Base-by-base conservation (phyloP, 2,797 vertebrate species). In the Esox lucius region DNA sequence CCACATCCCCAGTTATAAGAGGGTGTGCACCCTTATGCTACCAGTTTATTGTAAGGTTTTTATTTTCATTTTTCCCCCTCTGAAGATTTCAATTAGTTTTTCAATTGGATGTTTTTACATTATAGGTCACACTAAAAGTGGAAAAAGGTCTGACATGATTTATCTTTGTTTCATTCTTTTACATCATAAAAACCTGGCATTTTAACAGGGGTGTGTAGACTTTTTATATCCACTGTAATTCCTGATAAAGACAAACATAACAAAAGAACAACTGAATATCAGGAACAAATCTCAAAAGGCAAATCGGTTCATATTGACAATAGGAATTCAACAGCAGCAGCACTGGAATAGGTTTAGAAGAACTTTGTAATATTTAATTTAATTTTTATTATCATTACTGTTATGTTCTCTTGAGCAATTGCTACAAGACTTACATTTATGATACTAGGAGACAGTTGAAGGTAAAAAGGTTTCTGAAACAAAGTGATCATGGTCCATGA, bases 381-480 rank as follows among this genome's bases (percentile, higher is more conserved):
- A 75, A 22, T 75, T 77, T 39, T 94, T 93, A 95, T 93, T 93
- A 28, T 56, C 12, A 31, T 82, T 84, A 95, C 92, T 93, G 28
- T 39, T 11, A 22, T 66, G 49, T 42, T 28, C 12, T 66, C 28
- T 73, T 49, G 46, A 53, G 62, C 42, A 66, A 66, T 26, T 28
- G 42, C 26, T 51, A 66, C 94, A 95, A 93, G 92, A 95, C 94
- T 95, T 93, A 95, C 94, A 95, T 95, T 94, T 94, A 95, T 95
- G 94, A 94, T 94, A 31, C 56, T 72, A 62, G 49, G 8, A 39
- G 75, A 76, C 51, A 70, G 42, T 68, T 69, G 39, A 16, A 33
- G 62, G 35, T 39, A n/a, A 68, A 73, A 68, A 82, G 80, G 53
- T 65, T 75, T 59, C 39, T 73, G 62, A 75, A 75, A 72, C 49